Conservation (phyloP, 2,113 vertebrate species). For the Pampusana beccarii region DNA sequence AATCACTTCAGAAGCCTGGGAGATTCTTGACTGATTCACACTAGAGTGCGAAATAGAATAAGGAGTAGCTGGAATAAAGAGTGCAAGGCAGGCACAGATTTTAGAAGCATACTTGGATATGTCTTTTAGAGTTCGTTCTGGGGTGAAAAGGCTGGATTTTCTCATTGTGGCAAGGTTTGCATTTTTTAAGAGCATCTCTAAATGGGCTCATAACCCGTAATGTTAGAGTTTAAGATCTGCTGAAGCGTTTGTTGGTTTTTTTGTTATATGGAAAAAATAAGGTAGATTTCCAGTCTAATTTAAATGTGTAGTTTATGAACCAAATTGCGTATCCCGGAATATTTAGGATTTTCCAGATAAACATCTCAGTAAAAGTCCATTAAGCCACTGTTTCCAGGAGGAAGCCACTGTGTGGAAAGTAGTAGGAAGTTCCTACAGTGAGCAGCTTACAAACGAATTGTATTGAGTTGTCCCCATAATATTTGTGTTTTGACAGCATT, state of each 20-base stretch:
- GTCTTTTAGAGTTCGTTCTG: neutral
- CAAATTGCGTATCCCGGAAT: neutral
- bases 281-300: neutral
- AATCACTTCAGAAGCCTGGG: neutral
- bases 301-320: neutral
- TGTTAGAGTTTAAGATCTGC: neutral
- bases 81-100: neutral
- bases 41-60: neutral
- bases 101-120: neutral
- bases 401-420: conserved; percentile 4
- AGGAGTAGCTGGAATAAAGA: neutral
- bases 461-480: neutral
- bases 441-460: neutral
- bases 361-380: neutral
- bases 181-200: neutral
- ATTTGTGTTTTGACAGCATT: conserved; percentile 1
- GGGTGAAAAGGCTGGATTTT: neutral
- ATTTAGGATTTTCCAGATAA: neutral
- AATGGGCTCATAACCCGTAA: neutral
- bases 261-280: neutral
- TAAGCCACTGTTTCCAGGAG: neutral
- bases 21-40: neutral
- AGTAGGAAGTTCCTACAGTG: neutral
- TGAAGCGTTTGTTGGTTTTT: neutral
- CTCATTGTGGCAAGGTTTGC: neutral